These are phyloP conservation scores for Capromys pilorides DNA, from an alignment of 2,797 vertebrate genomes.

Conservation along the genomic window DNA sequence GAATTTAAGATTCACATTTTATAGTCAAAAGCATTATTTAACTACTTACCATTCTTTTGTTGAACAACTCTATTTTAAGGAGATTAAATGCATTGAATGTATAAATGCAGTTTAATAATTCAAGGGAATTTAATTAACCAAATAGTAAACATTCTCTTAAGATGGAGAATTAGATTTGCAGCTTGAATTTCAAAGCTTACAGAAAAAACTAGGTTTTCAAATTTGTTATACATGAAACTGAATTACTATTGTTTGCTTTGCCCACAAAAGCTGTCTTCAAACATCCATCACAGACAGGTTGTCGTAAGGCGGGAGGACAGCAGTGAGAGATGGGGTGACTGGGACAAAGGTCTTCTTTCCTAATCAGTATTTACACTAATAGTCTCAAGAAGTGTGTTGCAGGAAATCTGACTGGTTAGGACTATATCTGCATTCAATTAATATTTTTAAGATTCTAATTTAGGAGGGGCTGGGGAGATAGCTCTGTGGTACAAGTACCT, in stretches of 20 bases:
- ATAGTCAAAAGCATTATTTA: constrained; percentile 53
- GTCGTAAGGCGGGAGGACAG: neutral
- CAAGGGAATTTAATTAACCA: constrained; percentile 63
- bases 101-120: constrained; percentile 67
- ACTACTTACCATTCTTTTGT: constrained; percentile 64
- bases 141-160: constrained; percentile 62
- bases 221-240: neutral
- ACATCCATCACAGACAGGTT: neutral
- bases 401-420: neutral
- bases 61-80: constrained; percentile 49
- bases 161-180: constrained; percentile 36
- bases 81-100: constrained; percentile 35
- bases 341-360: neutral
- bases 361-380: neutral
- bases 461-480: too few relatives aligned
- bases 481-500: too few relatives aligned
- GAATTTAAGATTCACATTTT: constrained; percentile 62
- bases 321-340: neutral
- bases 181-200: constrained; percentile 53
- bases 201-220: constrained; percentile 56
- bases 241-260: constrained; percentile 24
- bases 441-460: constrained; percentile 5
- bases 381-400: neutral
- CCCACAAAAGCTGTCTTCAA: neutral
- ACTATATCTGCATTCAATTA: neutral